Percentiles rank a stretch among this genome's conserved stretches.
Evolutionary conservation across 2,888 invertebrate genomes (phyloP).

Genomic region (Dermolepida albohirtum): DNA sequence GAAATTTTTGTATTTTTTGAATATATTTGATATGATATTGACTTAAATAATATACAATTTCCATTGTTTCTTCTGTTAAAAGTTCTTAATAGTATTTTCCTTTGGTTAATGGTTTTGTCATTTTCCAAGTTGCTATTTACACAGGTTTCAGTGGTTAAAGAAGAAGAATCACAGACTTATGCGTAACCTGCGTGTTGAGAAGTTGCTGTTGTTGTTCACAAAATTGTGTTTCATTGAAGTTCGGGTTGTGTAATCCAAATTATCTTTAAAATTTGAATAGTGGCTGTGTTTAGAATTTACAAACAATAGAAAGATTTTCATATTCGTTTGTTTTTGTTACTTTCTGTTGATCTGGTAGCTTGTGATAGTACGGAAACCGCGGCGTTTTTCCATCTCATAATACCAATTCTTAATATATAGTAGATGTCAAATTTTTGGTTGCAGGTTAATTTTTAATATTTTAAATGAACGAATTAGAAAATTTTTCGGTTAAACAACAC

Average conservation of each 20-base stretch:
- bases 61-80: too few relatives aligned
- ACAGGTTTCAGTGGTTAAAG: slow-evolving; percentile 38
- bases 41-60: too few relatives aligned
- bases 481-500: slow-evolving; percentile 46
- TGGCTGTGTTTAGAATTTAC: slow-evolving; percentile 31
- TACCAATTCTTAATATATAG: slow-evolving; percentile 28
- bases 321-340: slow-evolving; percentile 26
- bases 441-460: slow-evolving; percentile 34
- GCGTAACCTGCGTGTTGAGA: slow-evolving; percentile 37
- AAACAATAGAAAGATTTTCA: slow-evolving; percentile 32
- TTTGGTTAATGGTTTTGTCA: slow-evolving; percentile 5
- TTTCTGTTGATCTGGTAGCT: slow-evolving; percentile 34
- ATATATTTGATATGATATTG: slow-evolving; percentile 1
- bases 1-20: slow-evolving; percentile 9
- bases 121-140: slow-evolving; percentile 17
- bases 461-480: slow-evolving; percentile 49
- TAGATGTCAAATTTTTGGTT: slow-evolving; percentile 42
- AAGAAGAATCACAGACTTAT: slow-evolving; percentile 43
- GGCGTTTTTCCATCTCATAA: slow-evolving; percentile 37
- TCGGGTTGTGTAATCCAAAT: slow-evolving; percentile 32
- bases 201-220: slow-evolving; percentile 36
- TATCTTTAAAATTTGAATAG: slow-evolving; percentile 30
- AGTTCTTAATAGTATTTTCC: too few relatives aligned
- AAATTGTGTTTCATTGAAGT: slow-evolving; percentile 31
- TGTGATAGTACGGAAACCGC: slow-evolving; percentile 41